Conservation (phyloP, 1,140 invertebrate genomes). For the Portunus trituberculatus region DNA sequence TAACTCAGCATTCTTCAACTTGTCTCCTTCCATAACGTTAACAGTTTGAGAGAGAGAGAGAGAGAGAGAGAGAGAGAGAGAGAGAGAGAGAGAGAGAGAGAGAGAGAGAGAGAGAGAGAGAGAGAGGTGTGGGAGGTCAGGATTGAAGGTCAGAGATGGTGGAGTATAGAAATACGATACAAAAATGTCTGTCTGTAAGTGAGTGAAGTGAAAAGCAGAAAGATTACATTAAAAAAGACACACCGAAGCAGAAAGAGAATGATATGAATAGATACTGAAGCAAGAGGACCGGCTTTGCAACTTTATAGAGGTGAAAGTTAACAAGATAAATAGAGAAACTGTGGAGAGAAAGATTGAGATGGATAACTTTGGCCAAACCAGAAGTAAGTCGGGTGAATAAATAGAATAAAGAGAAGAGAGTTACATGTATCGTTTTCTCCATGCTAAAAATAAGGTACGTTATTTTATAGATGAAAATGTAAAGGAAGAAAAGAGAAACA, state of each 20-base stretch:
- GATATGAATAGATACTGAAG: background rate
- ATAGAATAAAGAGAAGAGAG: no score
- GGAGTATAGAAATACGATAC: no score
- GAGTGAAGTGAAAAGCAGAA: no score
- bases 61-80: no score
- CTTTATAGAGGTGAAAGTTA: background rate
- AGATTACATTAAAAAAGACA: background rate
- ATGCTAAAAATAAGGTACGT: background rate
- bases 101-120: no score
- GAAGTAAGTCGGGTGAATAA: background rate
- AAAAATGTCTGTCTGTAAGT: no score
- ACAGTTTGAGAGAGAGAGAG: no score
- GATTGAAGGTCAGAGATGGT: no score
- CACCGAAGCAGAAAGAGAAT: background rate
- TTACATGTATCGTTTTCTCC: background rate
- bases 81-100: no score
- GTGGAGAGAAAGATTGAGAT: background rate
- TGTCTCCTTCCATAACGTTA: no score
- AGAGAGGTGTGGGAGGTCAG: no score
- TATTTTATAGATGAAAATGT: background rate
- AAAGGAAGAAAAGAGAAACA: background rate
- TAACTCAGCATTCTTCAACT: no score
- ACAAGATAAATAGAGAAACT: background rate
- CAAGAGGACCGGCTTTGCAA: background rate
- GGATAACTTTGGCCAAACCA: background rate